A percentile compares a stretch with the other conserved stretches of the same genome.
These are phyloP conservation scores for Labrus mixtus DNA, from an alignment of 2,113 vertebrate species.

Conservation along the genomic window DNA sequence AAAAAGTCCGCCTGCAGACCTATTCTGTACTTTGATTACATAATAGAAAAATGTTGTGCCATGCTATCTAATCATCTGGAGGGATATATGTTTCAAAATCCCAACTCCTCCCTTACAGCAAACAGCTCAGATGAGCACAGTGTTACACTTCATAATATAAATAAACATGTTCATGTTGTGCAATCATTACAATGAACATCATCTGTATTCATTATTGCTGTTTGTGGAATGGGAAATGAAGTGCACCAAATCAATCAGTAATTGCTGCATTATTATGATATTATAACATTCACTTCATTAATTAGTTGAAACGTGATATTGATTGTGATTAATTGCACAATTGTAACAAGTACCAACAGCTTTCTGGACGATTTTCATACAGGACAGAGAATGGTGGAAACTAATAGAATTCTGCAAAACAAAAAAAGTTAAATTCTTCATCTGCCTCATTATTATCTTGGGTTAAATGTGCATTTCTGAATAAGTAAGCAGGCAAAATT, in stretches of 20 bases:
- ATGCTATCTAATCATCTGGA: neutral
- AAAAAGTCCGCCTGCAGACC: no score
- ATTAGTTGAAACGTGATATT: neutral
- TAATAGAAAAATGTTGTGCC: no score
- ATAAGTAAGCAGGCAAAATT: neutral
- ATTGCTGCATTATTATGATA: neutral
- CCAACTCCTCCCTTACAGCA: neutral
- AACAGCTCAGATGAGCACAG: neutral
- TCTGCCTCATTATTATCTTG: neutral
- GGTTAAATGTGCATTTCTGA: neutral
- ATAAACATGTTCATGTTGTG: neutral
- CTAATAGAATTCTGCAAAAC: neutral
- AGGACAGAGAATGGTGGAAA: neutral
- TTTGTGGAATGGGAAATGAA: neutral
- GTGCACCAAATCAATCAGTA: neutral
- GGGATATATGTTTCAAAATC: no score
- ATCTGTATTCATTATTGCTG: neutral
- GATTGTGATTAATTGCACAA: conserved; percentile 3
- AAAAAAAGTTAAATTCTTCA: neutral
- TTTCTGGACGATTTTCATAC: neutral
- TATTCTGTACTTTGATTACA: no score
- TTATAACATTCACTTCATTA: neutral
- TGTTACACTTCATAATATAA: neutral
- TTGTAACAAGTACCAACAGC: neutral
- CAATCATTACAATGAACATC: neutral